Evolutionary conservation across 2,113 vertebrate genomes (phyloP).

Genomic region (Pterocles burchelli): DNA sequence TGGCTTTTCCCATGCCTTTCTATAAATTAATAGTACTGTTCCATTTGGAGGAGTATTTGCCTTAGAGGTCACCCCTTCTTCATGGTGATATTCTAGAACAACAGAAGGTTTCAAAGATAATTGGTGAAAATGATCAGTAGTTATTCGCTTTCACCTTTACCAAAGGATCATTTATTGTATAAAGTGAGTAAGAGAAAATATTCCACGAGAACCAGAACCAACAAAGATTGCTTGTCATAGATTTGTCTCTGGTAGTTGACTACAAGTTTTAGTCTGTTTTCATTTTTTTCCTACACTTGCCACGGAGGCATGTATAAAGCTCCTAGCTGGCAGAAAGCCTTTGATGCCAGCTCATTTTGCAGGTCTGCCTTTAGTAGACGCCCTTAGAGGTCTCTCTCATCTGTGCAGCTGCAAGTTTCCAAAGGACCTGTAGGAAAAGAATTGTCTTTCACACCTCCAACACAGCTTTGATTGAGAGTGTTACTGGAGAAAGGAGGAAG

Average conservation of each 20-base stretch:
- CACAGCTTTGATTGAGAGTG: background rate
- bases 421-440: background rate
- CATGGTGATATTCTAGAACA: accelerated
- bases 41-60: background rate
- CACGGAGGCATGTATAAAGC: background rate
- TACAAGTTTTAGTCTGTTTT: background rate
- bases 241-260: background rate
- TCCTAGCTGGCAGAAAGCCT: background rate
- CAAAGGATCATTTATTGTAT: background rate
- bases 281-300: background rate
- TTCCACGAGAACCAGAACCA: background rate
- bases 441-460: background rate
- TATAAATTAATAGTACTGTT: accelerated
- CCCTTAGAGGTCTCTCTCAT: background rate
- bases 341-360: background rate
- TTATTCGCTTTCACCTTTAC: background rate
- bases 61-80: background rate
- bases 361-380: background rate
- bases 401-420: background rate
- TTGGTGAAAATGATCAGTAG: accelerated
- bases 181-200: background rate
- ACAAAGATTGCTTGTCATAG: accelerated
- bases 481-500: background rate
- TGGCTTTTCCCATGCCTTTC: background rate
- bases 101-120: background rate